These are phyloP conservation scores for Neoarius graeffei DNA, from an alignment of 2,113 vertebrate genomes.

Conservation along the genomic window DNA sequence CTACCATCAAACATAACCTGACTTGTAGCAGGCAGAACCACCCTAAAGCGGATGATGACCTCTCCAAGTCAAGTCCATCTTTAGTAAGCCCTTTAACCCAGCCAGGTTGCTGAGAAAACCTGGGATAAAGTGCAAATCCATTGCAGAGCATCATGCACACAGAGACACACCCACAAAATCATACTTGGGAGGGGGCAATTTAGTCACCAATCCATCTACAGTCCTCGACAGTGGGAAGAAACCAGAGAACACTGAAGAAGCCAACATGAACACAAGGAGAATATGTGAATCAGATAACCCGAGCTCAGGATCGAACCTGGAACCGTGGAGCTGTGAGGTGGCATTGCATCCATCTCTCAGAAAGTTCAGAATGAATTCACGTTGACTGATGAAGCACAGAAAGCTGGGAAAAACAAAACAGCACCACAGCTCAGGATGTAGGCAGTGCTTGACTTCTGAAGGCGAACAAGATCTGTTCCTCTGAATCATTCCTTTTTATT, in stretches of 20 bases:
- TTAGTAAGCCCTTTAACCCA: background rate
- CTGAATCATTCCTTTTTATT: slow-evolving; percentile 15
- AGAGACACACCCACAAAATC: background rate
- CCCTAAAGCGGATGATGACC: no score
- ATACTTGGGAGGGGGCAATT: background rate
- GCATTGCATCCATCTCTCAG: background rate
- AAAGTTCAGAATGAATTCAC: background rate
- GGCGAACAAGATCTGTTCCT: background rate
- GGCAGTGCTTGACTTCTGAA: background rate
- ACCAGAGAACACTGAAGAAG: background rate
- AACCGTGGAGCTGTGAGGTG: background rate
- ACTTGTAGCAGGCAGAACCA: no score
- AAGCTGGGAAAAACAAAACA: background rate
- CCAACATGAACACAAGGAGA: background rate
- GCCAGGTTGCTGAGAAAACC: background rate
- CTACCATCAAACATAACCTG: no score
- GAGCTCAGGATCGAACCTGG: background rate
- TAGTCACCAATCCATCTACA: background rate
- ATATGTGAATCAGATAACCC: background rate
- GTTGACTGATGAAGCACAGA: background rate
- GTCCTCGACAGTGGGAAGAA: background rate
- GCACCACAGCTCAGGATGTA: background rate
- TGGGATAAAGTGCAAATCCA: background rate
- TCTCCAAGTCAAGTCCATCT: background rate
- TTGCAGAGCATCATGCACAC: background rate